Evolutionary conservation across 2,797 vertebrate species (phyloP), one percentile per base, ranked within the genome.

Genomic region (Myripristis murdjan): DNA sequence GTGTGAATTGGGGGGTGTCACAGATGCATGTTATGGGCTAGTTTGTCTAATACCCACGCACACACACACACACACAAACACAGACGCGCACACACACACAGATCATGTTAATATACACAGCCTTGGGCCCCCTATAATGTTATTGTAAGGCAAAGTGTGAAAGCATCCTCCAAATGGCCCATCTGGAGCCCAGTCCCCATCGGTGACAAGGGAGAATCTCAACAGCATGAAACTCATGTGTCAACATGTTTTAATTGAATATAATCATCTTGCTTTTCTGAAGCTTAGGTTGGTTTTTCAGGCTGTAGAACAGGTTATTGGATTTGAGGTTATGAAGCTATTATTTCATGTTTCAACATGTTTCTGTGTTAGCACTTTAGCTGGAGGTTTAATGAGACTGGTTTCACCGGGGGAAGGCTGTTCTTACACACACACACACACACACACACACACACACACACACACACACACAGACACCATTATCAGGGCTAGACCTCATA

Each of bases 221-320:
- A 70, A 66, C 64, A 60, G 77, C 69, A 75, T 84, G 77, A 87
- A 90, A 88, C 68, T 70, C 80, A 26, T 86, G 92, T 91, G 87
- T 93, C 90, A 92, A 93, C 91, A 91, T 89, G 89, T 91, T 92
- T 90, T 92, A 92, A 93, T 93, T 90, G 85, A 91, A 87, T 74
- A 57, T 84, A 88, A 91, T 92, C 86, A 78, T 83, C 62, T 66
- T 23, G 44, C 83, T 91, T 90, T 89, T 87, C 82, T 44, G 78
- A 87, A 66, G 84, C 80, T 77, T 73, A 79, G 82, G 84, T 83
- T 66, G 73, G 71, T 69, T 88, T 91, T 88, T 85, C 82, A 82
- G 68, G 73, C 80, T 74, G 73, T 63, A 66, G 78, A 86, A 73
- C 73, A 72, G 84, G 86, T 92, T 92, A 92, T 92, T 91, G 77